Percentiles rank a stretch among this genome's conserved stretches.
Evolutionary conservation across 23 tunicate genomes (phyloP).

Genomic region (Halocynthia aurantium): DNA sequence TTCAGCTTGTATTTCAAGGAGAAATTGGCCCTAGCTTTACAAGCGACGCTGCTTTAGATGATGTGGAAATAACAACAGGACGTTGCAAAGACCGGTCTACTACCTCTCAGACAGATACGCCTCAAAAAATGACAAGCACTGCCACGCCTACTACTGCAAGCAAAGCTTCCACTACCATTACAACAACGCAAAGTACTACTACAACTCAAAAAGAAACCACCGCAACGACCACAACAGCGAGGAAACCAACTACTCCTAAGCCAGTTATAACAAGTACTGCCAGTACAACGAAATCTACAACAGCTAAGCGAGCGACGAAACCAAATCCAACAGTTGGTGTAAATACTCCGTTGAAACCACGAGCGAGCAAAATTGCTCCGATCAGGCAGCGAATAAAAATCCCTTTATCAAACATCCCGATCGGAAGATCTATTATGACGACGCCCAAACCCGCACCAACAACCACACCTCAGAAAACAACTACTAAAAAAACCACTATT

Average conservation of each 20-base stretch:
- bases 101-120: constrained; percentile 9
- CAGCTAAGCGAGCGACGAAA: constrained; percentile 34
- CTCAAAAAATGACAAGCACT: not conserved
- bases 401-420: constrained; percentile 23
- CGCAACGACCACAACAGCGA: constrained; percentile 25
- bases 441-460: constrained; percentile 14
- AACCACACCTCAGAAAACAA: constrained; percentile 1
- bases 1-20: constrained; percentile 57
- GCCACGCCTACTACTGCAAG: constrained; percentile 1
- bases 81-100: constrained; percentile 10
- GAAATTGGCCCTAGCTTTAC: constrained; percentile 83
- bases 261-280: constrained; percentile 33
- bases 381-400: constrained; percentile 40
- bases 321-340: constrained; percentile 36
- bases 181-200: constrained; percentile 26
- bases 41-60: constrained; percentile 87
- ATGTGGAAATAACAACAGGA: constrained; percentile 46
- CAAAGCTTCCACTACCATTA: constrained; percentile 32
- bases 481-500: not conserved
- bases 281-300: constrained; percentile 33
- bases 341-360: constrained; percentile 23
- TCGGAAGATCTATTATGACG: constrained; percentile 15
- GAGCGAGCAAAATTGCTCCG: constrained; percentile 5
- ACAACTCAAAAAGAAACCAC: constrained; percentile 18
- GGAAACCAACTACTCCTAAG: constrained; percentile 35